These are phyloP conservation scores for Uloborus plumipes DNA, from an alignment of 2,888 invertebrate species.

Conservation along the genomic window DNA sequence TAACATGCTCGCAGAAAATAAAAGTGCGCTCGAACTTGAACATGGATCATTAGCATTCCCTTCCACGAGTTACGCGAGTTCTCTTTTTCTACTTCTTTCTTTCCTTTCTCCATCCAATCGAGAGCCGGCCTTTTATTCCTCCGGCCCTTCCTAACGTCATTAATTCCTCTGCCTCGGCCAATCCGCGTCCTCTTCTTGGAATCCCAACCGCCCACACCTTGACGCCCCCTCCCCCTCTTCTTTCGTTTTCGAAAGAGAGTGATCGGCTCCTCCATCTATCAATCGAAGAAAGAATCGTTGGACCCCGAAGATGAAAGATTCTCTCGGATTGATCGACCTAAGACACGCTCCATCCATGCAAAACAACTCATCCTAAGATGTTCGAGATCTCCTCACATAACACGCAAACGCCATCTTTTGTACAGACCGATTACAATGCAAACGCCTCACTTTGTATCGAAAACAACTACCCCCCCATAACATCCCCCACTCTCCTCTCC, in stretches of 20 bases:
- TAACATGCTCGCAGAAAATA: conserved; percentile 58
- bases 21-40: conserved; percentile 44
- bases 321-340: conserved; percentile 44
- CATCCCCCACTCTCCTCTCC: background rate
- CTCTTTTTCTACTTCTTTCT: conserved; percentile 55
- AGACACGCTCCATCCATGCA: conserved; percentile 23
- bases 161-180: conserved; percentile 58
- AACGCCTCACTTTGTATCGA: conserved; percentile 16
- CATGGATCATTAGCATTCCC: conserved; percentile 57
- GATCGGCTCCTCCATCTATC: conserved; percentile 24
- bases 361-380: conserved; percentile 42
- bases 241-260: conserved; percentile 24
- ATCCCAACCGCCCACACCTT: conserved; percentile 50
- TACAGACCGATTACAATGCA: conserved; percentile 17
- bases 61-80: conserved; percentile 32
- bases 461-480: background rate
- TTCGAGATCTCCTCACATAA: conserved; percentile 1
- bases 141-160: conserved; percentile 57
- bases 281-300: conserved; percentile 59
- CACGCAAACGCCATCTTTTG: conserved; percentile 18
- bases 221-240: conserved; percentile 33
- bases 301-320: conserved; percentile 34
- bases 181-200: conserved; percentile 54
- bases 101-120: conserved; percentile 38
- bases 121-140: conserved; percentile 52